Conservation (phyloP, 2,113 vertebrate species). For the Bubo blakistoni region DNA sequence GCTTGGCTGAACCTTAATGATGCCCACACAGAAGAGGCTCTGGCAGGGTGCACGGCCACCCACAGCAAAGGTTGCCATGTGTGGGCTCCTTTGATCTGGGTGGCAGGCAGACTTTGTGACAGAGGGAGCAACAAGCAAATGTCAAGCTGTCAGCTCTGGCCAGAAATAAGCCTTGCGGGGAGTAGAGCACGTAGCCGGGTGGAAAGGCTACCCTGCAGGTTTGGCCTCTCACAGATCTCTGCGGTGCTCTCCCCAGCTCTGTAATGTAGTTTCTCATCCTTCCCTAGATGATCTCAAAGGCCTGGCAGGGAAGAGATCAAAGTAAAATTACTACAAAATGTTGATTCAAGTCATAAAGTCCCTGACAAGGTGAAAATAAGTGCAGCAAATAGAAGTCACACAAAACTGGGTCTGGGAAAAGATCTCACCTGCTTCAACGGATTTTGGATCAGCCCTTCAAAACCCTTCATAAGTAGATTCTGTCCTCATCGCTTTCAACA, state of each 20-base stretch:
- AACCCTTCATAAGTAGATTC: background rate
- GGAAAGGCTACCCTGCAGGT: background rate
- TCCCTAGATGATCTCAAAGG: background rate
- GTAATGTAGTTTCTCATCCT: background rate
- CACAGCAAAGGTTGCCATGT: background rate
- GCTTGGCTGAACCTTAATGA: background rate
- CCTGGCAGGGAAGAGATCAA: background rate
- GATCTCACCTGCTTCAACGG: background rate
- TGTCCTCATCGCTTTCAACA: background rate
- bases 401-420: background rate
- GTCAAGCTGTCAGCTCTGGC: background rate
- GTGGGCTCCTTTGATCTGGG: slow-evolving; percentile 1
- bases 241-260: background rate
- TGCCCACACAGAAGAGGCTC: background rate
- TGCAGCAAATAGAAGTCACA: background rate
- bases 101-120: background rate
- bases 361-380: background rate
- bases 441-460: background rate
- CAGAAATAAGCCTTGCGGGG: background rate
- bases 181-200: fast-evolving
- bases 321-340: background rate
- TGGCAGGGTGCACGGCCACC: background rate
- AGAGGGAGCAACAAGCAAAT: background rate
- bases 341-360: background rate
- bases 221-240: background rate